These are phyloP conservation scores for Poecilia velifera DNA, from an alignment of 2,797 vertebrate species.

Conservation along the genomic window DNA sequence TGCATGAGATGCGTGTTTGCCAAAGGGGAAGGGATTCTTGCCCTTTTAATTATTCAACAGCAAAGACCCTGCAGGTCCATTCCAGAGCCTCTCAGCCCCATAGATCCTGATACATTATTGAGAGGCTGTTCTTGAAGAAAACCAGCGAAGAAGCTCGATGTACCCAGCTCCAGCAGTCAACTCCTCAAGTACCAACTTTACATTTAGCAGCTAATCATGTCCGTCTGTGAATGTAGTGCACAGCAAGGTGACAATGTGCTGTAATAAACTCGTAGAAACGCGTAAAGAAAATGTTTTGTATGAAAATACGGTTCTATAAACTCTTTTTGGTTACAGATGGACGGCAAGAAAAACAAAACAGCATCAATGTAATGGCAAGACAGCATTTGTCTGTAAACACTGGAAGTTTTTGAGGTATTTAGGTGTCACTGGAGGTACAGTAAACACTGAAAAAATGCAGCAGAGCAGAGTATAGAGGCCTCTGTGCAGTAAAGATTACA, in stretches of 20 bases:
- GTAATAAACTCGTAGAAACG: constrained; percentile 36
- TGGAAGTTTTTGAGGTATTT: constrained; percentile 75
- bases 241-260: constrained; percentile 54
- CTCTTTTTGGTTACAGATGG: constrained; percentile 65
- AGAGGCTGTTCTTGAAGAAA: constrained; percentile 71
- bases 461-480: constrained; percentile 22
- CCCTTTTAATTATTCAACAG: constrained; percentile 75
- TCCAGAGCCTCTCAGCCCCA: constrained; percentile 63
- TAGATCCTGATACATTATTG: constrained; percentile 81
- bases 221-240: constrained; percentile 48
- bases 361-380: constrained; percentile 60
- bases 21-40: constrained; percentile 56
- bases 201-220: constrained; percentile 71
- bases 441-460: constrained; percentile 63
- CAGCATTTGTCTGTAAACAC: constrained; percentile 75
- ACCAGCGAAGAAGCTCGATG: constrained; percentile 58
- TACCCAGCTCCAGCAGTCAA: constrained; percentile 56
- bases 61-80: constrained; percentile 71
- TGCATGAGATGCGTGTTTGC: constrained; percentile 66
- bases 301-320: constrained; percentile 45
- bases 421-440: constrained; percentile 51
- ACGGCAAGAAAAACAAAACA: constrained; percentile 58
- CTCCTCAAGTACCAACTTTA: constrained; percentile 64
- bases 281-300: constrained; percentile 23
- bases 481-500: constrained; percentile 30